Evolutionary conservation across 2,888 invertebrate species (phyloP).

Genomic region (Agrenia bidenticulata): DNA sequence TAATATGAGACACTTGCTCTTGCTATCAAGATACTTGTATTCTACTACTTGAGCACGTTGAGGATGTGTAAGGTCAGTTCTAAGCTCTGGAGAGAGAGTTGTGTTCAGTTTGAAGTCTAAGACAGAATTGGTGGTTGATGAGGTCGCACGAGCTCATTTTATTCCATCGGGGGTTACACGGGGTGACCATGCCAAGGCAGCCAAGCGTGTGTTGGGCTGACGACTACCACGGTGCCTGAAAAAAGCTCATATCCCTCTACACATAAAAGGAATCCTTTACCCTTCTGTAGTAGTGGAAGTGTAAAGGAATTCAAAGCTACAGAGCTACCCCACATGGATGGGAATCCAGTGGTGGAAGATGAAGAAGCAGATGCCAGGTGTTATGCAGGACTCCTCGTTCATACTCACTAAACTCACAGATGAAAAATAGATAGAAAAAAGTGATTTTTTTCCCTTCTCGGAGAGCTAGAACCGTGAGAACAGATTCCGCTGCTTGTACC

Average conservation of each 20-base stretch:
- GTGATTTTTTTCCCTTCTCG: conserved; percentile 29
- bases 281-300: conserved; percentile 2
- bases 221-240: conserved; percentile 23
- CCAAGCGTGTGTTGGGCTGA: conserved; percentile 48
- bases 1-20: conserved; percentile 20
- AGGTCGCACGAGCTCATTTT: conserved; percentile 48
- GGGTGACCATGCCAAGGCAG: conserved; percentile 42
- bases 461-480: conserved; percentile 48
- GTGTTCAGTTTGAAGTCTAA: conserved; percentile 43
- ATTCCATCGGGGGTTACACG: conserved; percentile 41
- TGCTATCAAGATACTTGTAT: no score
- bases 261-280: conserved; percentile 11
- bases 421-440: conserved; percentile 50
- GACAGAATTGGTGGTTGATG: conserved; percentile 39
- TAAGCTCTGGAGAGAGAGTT: conserved; percentile 34
- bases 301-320: conserved; percentile 11
- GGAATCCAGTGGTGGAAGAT: conserved; percentile 29
- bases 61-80: conserved; percentile 4
- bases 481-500: conserved; percentile 45
- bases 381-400: conserved; percentile 47
- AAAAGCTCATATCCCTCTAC: not conserved
- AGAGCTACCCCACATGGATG: conserved; percentile 21
- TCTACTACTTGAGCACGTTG: conserved; percentile 12
- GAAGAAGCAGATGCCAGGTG: conserved; percentile 50
- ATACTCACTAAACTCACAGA: conserved; percentile 24